phyloP scores from a whole-genome alignment of 2,113 vertebrate genomes.

The Bufo bufo region DNA sequence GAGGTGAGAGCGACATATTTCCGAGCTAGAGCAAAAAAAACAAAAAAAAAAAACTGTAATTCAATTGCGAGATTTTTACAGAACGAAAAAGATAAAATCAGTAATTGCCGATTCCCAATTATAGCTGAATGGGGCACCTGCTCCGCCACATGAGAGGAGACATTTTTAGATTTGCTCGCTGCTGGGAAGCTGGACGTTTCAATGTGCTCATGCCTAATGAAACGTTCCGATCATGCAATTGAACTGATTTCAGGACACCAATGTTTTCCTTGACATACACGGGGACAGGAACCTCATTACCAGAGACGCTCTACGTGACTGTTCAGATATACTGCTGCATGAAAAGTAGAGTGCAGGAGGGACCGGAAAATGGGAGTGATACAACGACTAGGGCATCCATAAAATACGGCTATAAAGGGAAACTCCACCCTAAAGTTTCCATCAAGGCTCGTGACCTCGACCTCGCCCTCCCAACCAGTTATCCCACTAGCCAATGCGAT shows the following conservation, averaged over 20 bases:
- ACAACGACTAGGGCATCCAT: not conserved
- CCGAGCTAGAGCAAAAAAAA: not conserved
- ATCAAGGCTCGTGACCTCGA: too few species aligned
- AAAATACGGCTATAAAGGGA: too few species aligned
- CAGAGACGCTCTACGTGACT: not conserved
- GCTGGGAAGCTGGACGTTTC: constrained; percentile 18
- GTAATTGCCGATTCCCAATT: not conserved
- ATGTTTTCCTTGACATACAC: not conserved
- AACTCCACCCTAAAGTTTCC: too few species aligned
- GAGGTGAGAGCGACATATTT: not conserved
- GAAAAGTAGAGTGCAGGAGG: not conserved
- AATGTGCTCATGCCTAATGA: constrained; percentile 19
- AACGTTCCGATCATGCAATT: constrained; percentile 20
- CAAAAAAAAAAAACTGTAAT: constrained; percentile 19
- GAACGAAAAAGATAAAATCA: not conserved
- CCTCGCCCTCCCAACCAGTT: too few species aligned
- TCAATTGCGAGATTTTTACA: constrained; percentile 10
- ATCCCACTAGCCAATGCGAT: too few species aligned
- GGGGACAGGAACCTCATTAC: not conserved
- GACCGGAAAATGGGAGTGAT: not conserved
- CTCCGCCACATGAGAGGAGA: not conserved
- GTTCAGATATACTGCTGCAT: not conserved
- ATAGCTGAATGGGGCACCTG: not conserved
- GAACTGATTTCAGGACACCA: not conserved
- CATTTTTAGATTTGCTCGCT: not conserved